Evolutionary conservation across 2,113 vertebrate species (phyloP).

Genomic region (Psittacus erithacus): DNA sequence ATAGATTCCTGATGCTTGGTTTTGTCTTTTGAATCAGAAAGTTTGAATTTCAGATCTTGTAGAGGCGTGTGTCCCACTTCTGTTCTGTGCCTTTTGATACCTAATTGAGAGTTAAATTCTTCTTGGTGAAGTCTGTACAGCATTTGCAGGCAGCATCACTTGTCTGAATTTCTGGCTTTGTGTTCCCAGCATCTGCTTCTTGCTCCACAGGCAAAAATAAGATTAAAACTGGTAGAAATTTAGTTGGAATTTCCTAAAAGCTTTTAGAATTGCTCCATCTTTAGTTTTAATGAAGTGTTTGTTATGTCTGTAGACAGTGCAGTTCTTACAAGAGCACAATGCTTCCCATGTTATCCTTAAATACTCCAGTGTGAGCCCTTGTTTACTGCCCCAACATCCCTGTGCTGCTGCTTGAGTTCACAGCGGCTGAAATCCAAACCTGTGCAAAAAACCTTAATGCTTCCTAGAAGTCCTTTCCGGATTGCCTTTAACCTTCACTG

Average conservation of each 20-base stretch:
- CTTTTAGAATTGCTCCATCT: neutral
- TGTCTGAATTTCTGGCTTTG: neutral
- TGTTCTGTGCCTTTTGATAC: rapidly evolving
- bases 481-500: neutral
- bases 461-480: neutral
- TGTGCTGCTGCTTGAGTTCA: neutral
- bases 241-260: neutral
- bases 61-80: neutral
- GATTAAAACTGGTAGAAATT: neutral
- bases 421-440: neutral
- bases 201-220: neutral
- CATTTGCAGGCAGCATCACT: neutral
- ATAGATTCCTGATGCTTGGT: neutral
- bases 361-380: neutral
- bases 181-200: neutral
- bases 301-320: rapidly evolving
- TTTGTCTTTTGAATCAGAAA: neutral
- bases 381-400: neutral
- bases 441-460: neutral
- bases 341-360: neutral
- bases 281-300: neutral
- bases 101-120: neutral
- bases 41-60: neutral
- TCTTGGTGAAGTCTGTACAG: neutral
- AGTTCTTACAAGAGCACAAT: neutral